Evolutionary conservation across 1,140 invertebrate genomes (phyloP), one percentile per base, ranked within the genome.

Genomic region (Adelges cooleyi): DNA sequence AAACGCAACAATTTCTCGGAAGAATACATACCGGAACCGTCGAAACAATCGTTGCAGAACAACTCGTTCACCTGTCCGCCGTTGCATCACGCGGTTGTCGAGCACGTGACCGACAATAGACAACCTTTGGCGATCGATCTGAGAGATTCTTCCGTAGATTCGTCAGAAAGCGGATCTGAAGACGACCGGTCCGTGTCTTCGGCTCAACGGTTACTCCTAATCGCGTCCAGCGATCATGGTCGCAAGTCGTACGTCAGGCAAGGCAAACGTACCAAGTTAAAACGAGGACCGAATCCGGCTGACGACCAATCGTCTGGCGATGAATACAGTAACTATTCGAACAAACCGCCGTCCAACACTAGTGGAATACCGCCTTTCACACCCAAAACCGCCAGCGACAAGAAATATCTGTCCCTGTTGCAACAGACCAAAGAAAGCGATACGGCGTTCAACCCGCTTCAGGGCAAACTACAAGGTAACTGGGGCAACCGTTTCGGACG

Each of bases 401-500:
- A 81, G 29, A 92, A 91, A 73, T 91, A 91, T 70, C 73, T 90
- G 33, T 87, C 88, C 0, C 85, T 92, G 66, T 84, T 92, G 69
- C 84, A 84, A 65, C 87, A 86, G 70, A 66, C 69, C 10, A 69
- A 68, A 51, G 72, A 74, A 0, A 70, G 72, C 6, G 46, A 59
- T 18, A 68, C 70, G 66, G 65, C 59, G 15, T 72, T 72, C 69
- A 48, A 73, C 71, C 71, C 68, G 8, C 71, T 67, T 20, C 75
- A 71, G 38, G 56, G 42, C 1, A 62, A 62, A 33, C 25, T 33
- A 1, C 56, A 48, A 13, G 56, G 56, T 2, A 68, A 87, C 68
- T 90, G 87, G 87, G 87, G 81, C 67, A 86, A 80, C 69, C 80
- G 86, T 53, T 92, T 92, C 73, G 86, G 85, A 1, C 87, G 87